Evolutionary conservation across 2,797 vertebrate species (phyloP).

Genomic region (Menidia menidia): DNA sequence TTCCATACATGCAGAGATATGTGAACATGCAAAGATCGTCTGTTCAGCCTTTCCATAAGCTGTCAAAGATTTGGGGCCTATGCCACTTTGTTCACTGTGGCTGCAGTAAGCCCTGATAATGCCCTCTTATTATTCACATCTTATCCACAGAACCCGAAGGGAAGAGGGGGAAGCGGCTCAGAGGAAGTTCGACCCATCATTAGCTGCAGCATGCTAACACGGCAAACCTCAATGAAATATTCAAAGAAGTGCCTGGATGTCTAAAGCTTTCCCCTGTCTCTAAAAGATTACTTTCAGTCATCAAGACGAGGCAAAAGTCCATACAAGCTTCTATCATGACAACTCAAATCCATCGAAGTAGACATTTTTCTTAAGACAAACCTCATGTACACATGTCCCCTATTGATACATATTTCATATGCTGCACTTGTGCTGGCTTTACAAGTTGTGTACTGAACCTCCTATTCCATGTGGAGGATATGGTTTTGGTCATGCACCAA

Average conservation of each 20-base stretch:
- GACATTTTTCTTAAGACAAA: constrained; percentile 47
- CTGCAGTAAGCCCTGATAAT: constrained; percentile 22
- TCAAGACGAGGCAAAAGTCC: constrained; percentile 65
- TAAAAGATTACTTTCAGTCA: constrained; percentile 61
- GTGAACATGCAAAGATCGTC: too few species aligned
- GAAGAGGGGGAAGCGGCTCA: constrained; percentile 25
- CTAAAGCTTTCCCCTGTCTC: constrained; percentile 53
- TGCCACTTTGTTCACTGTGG: background rate
- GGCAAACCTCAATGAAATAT: constrained; percentile 71
- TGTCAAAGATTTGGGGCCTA: background rate
- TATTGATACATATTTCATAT: constrained; percentile 71
- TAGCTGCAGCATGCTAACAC: constrained; percentile 48
- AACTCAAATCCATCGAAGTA: constrained; percentile 47
- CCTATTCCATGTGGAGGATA: constrained; percentile 50
- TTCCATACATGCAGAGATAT: background rate
- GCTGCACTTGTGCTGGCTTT: constrained; percentile 34
- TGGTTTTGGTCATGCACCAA: constrained; percentile 52
- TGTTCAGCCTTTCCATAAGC: background rate
- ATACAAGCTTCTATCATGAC: constrained; percentile 46
- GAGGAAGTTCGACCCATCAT: constrained; percentile 49
- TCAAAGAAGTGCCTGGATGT: constrained; percentile 57
- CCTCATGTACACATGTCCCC: constrained; percentile 53
- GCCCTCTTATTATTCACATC: constrained; percentile 35
- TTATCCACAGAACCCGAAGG: constrained; percentile 25
- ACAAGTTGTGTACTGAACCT: constrained; percentile 62